phyloP scores from a whole-genome alignment of 2,113 vertebrate genomes.

The Osmerus eperlanus region DNA sequence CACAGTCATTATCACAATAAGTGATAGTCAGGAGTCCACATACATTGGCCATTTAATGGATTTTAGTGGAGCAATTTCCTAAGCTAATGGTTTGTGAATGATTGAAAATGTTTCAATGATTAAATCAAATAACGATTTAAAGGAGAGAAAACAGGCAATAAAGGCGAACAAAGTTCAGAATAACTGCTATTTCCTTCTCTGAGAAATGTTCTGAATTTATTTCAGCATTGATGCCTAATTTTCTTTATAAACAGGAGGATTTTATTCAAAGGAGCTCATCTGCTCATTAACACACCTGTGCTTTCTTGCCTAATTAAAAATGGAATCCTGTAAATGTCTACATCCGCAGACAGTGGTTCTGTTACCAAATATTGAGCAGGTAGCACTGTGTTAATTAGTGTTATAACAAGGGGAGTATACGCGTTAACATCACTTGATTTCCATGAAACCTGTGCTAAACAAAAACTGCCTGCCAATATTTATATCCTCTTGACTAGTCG shows the following conservation, averaged over 20 bases:
- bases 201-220: constrained; percentile 42
- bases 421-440: constrained; percentile 61
- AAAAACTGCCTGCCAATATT: constrained; percentile 40
- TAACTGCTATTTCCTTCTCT: constrained; percentile 34
- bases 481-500: constrained; percentile 8
- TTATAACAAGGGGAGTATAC: constrained; percentile 54
- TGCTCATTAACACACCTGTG: constrained; percentile 76
- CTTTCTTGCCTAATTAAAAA: constrained; percentile 71
- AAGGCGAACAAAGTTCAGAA: constrained; percentile 10
- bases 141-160: constrained; percentile 1
- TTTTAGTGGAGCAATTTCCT: not conserved
- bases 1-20: too few species aligned
- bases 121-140: constrained; percentile 22
- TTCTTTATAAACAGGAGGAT: constrained; percentile 49
- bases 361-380: constrained; percentile 77
- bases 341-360: constrained; percentile 67
- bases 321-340: constrained; percentile 73
- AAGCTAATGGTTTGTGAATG: constrained; percentile 23
- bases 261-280: constrained; percentile 70
- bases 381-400: constrained; percentile 80
- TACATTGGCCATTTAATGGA: too few species aligned
- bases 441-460: constrained; percentile 61
- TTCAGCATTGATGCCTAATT: constrained; percentile 58
- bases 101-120: constrained; percentile 36
- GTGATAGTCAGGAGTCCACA: too few species aligned